Conservation (phyloP, 2,888 invertebrate species). For the Apoderus coryli region DNA sequence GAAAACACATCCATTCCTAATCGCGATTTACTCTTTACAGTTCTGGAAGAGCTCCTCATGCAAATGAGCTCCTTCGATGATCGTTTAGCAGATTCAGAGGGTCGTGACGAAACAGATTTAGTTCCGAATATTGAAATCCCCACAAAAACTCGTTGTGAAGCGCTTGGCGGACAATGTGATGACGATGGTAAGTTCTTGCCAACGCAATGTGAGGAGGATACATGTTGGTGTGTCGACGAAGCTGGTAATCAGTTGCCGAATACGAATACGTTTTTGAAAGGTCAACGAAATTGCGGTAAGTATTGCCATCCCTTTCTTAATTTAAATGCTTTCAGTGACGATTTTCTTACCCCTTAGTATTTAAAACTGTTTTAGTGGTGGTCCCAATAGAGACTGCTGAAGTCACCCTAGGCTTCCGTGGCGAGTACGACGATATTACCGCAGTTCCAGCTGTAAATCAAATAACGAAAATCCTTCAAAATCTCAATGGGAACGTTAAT, state of each 20-base stretch:
- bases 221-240: slow-evolving; percentile 81
- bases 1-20: too few relatives aligned
- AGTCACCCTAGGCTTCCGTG: slow-evolving; percentile 57
- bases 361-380: slow-evolving; percentile 44
- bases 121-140: slow-evolving; percentile 23
- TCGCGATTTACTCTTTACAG: slow-evolving; percentile 26
- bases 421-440: slow-evolving; percentile 37
- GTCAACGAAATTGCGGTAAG: slow-evolving; percentile 42
- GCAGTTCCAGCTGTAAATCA: slow-evolving; percentile 36
- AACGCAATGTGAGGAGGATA: slow-evolving; percentile 54
- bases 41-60: slow-evolving; percentile 54
- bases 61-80: slow-evolving; percentile 44
- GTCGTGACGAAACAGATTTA: slow-evolving; percentile 16
- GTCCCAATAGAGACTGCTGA: slow-evolving; percentile 64
- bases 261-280: slow-evolving; percentile 44
- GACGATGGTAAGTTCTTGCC: slow-evolving; percentile 56
- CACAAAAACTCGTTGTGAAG: slow-evolving; percentile 32
- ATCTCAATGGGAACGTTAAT: slow-evolving; percentile 31
- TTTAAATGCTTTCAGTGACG: too few relatives aligned
- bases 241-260: slow-evolving; percentile 56
- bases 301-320: too few relatives aligned
- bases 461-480: slow-evolving; percentile 34
- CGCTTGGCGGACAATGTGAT: slow-evolving; percentile 43
- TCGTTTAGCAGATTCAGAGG: slow-evolving; percentile 34
- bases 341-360: slow-evolving; percentile 1